Evolutionary conservation across 2,888 invertebrate species (phyloP).

Genomic region (Spodoptera exigua): DNA sequence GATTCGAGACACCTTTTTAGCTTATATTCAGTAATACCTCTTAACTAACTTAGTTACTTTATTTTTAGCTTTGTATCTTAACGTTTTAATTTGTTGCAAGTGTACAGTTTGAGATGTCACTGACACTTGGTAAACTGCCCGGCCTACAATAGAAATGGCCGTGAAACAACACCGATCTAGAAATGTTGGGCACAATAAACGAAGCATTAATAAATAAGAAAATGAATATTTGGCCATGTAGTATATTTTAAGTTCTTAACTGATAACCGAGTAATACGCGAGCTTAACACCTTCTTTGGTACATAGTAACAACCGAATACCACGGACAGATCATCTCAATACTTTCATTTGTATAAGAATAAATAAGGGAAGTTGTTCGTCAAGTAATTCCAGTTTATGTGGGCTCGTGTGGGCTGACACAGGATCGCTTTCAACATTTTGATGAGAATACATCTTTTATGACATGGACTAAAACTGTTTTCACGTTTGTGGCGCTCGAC

Average conservation of each 20-base stretch:
- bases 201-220: conserved; percentile 6
- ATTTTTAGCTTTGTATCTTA: not conserved
- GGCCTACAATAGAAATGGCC: conserved; percentile 33
- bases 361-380: conserved; percentile 63
- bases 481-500: conserved; percentile 37
- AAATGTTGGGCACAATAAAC: not conserved
- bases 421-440: conserved; percentile 60
- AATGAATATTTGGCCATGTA: not conserved
- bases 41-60: not conserved
- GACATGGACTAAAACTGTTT: conserved; percentile 55
- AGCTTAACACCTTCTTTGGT: not conserved
- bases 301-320: conserved; percentile 20
- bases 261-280: not conserved
- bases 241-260: too few species aligned
- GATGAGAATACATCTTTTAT: conserved; percentile 59
- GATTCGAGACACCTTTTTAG: too few species aligned
- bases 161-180: conserved; percentile 20
- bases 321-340: conserved; percentile 32
- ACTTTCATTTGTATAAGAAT: conserved; percentile 56
- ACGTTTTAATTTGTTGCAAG: conserved; percentile 13
- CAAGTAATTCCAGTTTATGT: conserved; percentile 64
- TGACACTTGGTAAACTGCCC: conserved; percentile 40
- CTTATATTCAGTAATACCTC: too few species aligned
- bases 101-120: conserved; percentile 22
- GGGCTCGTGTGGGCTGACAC: conserved; percentile 62